Evolutionary conservation across 2,888 invertebrate species (phyloP), one percentile per base, ranked within the genome.

Genomic region (Tetragonisca angustula): DNA sequence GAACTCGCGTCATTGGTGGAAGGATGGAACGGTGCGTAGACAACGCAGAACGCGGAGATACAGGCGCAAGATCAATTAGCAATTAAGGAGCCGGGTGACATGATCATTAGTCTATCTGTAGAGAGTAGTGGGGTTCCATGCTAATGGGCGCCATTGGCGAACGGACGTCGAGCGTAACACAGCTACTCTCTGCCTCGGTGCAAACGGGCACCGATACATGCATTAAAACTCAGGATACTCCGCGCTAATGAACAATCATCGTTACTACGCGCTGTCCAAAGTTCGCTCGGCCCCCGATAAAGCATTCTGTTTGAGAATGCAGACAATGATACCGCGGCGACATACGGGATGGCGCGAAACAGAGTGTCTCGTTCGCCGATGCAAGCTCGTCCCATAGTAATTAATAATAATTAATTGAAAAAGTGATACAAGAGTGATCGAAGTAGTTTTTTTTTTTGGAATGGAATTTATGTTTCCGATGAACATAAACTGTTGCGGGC

Each of bases 11-110:
- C 17, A 43, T 61, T 36, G 32, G n/a, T 59, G 54, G 61, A 64
- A 69, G 43, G 68, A 73, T n/a, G 69, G 50, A 9, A 65, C 43
- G 43, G 67, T 71, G 77, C 77, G 75, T 67, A 73, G 76, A 65
- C 70, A 70, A 59, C 76, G 76, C 70, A 80, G 59, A 65, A 62
- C 56, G 77, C 74, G 76, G 76, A 83, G 74, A 76, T 87, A 87
- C 86, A 80, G 88, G 88, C 89, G 88, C 87, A 87, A 90, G 89
- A 91, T 91, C 92, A 92, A 92, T 92, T 92, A 92, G 92, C 89
- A 92, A 92, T 92, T 92, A 92, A 92, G 88, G 86, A 86, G 81
- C 77, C 65, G 84, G 85, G 88, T 90, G 92, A 92, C 91, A 91
- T 86, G 92, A 90, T 92, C 92, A 90, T 92, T 92, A 91, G 90